Percentiles rank a stretch among this genome's conserved stretches.
phyloP scores from a whole-genome alignment of 2,888 invertebrate species.

The Liposcelis brunnea region DNA sequence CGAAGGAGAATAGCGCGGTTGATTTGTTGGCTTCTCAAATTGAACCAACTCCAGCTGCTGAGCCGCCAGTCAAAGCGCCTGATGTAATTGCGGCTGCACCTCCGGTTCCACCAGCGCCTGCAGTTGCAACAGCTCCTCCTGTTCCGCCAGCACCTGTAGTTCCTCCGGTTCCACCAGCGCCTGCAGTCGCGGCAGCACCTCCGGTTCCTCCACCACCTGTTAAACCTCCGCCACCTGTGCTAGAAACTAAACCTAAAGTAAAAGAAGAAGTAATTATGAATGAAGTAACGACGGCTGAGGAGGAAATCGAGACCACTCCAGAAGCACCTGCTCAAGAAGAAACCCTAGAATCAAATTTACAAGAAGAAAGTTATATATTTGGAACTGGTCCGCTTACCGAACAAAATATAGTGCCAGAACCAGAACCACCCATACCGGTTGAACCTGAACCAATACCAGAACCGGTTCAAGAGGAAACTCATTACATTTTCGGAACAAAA shows the following conservation, averaged over 20 bases:
- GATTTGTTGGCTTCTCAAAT: not conserved
- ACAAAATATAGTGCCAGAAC: constrained; percentile 11
- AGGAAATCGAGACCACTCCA: constrained; percentile 14
- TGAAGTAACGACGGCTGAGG: no score
- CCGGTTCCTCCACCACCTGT: constrained; percentile 5
- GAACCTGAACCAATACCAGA: constrained; percentile 8
- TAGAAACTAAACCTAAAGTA: no score
- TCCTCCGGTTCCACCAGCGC: constrained; percentile 18
- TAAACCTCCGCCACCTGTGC: no score
- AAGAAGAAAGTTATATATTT: constrained; percentile 19
- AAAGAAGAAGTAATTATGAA: no score
- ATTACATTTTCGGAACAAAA: not conserved
- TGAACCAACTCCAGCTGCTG: not conserved
- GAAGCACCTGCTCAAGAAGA: constrained; percentile 21
- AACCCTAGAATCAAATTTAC: constrained; percentile 15
- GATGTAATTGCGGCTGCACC: constrained; percentile 19
- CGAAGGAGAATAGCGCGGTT: no score
- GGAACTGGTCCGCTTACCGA: constrained; percentile 13
- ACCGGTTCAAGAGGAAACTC: constrained; percentile 5
- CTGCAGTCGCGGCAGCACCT: constrained; percentile 11
- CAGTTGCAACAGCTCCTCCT: constrained; percentile 10
- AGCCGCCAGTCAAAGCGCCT: constrained; percentile 8
- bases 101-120: constrained; percentile 17
- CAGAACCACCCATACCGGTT: constrained; percentile 10
- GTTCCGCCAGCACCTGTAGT: constrained; percentile 13